Evolutionary conservation across 2,888 invertebrate genomes (phyloP).

Genomic region (Dasypolia templi): DNA sequence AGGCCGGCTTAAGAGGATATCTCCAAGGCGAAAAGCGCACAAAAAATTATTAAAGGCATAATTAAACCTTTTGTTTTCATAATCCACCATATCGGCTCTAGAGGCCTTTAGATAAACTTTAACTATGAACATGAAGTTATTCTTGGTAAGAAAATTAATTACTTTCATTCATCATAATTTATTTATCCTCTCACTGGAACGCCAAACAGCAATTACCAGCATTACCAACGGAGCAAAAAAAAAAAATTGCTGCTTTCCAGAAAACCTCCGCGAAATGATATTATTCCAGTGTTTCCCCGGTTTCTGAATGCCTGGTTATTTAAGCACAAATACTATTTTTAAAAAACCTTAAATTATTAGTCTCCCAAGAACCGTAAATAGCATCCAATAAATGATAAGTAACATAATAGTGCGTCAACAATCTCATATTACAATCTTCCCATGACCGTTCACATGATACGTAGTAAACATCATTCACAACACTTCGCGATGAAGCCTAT

Average conservation of each 20-base stretch:
- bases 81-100: neutral
- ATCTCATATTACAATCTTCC: conserved; percentile 53
- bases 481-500: conserved; percentile 54
- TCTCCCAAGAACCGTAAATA: conserved; percentile 5
- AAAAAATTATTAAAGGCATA: neutral
- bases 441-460: conserved; percentile 57
- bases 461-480: conserved; percentile 55
- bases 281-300: neutral
- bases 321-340: neutral
- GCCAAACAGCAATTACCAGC: too few relatives aligned
- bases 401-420: conserved; percentile 37
- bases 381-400: conserved; percentile 20
- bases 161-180: too few relatives aligned
- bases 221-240: too few relatives aligned
- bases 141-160: neutral
- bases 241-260: too few relatives aligned
- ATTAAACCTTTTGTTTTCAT: neutral
- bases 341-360: conserved; percentile 1
- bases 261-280: too few relatives aligned
- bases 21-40: neutral
- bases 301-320: neutral
- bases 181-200: too few relatives aligned
- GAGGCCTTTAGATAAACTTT: neutral
- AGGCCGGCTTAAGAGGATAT: neutral
- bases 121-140: neutral